Conservation (phyloP, 1,140 invertebrate genomes). For the Drosophila simulans region DNA sequence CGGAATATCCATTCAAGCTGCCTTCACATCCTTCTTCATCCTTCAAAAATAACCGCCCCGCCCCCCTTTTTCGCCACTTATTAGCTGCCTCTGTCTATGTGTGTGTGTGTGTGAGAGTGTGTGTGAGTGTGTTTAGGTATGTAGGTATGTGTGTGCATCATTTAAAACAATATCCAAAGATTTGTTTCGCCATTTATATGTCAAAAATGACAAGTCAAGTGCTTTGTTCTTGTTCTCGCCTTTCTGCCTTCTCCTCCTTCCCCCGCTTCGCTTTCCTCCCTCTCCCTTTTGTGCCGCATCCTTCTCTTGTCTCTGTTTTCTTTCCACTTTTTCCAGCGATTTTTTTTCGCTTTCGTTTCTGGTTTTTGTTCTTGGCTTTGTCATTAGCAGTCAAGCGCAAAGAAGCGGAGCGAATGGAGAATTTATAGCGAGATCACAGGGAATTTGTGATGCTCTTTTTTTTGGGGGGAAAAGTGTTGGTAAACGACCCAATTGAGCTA, state of each 20-base stretch:
- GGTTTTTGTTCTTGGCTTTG: constrained; percentile 44
- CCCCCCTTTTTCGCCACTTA: constrained; percentile 50
- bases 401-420: constrained; percentile 27
- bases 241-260: constrained; percentile 26
- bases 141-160: constrained; percentile 39
- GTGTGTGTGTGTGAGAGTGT: neutral
- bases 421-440: constrained; percentile 3
- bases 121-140: neutral
- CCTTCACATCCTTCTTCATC: constrained; percentile 11
- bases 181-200: constrained; percentile 80
- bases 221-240: constrained; percentile 60
- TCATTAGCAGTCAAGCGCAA: constrained; percentile 63
- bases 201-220: constrained; percentile 79
- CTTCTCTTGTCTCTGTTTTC: constrained; percentile 33
- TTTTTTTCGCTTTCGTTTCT: constrained; percentile 23
- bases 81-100: constrained; percentile 39
- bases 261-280: neutral
- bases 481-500: neutral
- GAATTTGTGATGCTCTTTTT: constrained; percentile 22
- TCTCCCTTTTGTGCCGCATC: constrained; percentile 6
- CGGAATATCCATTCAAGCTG: constrained; percentile 15
- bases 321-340: constrained; percentile 19
- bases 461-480: neutral
- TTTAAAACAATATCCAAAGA: constrained; percentile 82
- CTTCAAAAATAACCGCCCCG: constrained; percentile 20